Percentiles rank a stretch among this genome's conserved stretches.
phyloP scores from a whole-genome alignment of 1,140 invertebrate species.

The Sipha flava region DNA sequence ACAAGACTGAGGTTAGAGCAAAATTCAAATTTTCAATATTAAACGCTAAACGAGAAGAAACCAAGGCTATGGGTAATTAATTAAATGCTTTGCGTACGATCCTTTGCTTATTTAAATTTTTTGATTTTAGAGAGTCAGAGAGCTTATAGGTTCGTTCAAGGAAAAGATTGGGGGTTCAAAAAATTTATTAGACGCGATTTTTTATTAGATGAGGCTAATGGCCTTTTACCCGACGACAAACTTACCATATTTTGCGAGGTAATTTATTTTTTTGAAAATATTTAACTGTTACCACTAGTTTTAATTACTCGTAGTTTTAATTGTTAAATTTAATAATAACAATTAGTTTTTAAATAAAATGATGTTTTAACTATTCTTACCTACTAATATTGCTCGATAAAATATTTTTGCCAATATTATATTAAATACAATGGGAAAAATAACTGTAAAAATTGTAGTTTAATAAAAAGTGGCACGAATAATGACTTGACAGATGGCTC shows the following conservation, averaged over 20 bases:
- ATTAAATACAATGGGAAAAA: too few species aligned
- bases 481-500: constrained; percentile 32
- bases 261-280: constrained; percentile 39
- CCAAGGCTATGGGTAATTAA: constrained; percentile 90
- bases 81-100: background rate
- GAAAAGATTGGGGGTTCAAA: constrained; percentile 99
- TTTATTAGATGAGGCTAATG: constrained; percentile 94
- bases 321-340: too few species aligned
- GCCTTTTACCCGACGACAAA: constrained; percentile 94
- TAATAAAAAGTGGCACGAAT: constrained; percentile 24
- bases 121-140: constrained; percentile 62
- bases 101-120: constrained; percentile 13
- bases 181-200: constrained; percentile 98
- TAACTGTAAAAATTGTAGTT: background rate
- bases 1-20: constrained; percentile 98
- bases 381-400: too few species aligned
- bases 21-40: constrained; percentile 99
- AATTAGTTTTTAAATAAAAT: too few species aligned
- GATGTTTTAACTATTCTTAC: too few species aligned
- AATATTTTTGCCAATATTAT: too few species aligned
- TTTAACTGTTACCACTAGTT: background rate
- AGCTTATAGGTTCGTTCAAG: constrained; percentile 97
- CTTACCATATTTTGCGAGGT: constrained; percentile 99
- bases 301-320: background rate
- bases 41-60: constrained; percentile 99